A percentile compares a stretch with the other conserved stretches of the same genome.
Evolutionary conservation across 1,140 invertebrate genomes (phyloP).

Genomic region (Paracyclopina nana): DNA sequence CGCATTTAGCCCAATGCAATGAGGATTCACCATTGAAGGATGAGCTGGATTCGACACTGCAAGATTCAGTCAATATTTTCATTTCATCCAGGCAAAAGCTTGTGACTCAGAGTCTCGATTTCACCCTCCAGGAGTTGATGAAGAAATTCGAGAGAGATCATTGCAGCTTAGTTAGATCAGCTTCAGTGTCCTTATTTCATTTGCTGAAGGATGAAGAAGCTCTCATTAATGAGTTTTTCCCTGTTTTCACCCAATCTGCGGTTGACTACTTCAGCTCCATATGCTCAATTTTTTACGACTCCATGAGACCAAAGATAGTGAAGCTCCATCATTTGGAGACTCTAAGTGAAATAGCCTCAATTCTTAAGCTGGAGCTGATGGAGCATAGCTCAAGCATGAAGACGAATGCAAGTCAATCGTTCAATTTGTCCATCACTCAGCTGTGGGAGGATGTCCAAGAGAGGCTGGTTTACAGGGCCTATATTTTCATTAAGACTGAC

Average conservation of each 20-base stretch:
- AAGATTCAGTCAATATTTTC: conserved; percentile 68
- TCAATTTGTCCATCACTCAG: conserved; percentile 45
- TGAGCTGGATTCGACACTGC: conserved; percentile 50
- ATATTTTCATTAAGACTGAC: conserved; percentile 80
- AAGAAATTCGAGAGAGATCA: conserved; percentile 53
- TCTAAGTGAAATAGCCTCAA: conserved; percentile 82
- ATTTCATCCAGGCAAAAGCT: conserved; percentile 49
- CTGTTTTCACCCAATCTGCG: conserved; percentile 35
- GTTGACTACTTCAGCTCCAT: conserved; percentile 25
- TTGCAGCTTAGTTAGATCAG: conserved; percentile 62
- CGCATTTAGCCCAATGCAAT: conserved; percentile 30
- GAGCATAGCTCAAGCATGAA: conserved; percentile 21
- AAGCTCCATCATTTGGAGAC: conserved; percentile 95
- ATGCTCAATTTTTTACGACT: conserved; percentile 52
- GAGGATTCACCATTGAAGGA: not conserved
- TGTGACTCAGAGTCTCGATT: conserved; percentile 48
- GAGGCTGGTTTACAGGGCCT: conserved; percentile 78
- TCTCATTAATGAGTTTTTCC: conserved; percentile 71
- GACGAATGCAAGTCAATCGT: not conserved
- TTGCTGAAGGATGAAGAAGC: conserved; percentile 78
- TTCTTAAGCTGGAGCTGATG: conserved; percentile 37
- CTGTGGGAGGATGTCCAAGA: conserved; percentile 91
- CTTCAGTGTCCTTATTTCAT: conserved; percentile 70
- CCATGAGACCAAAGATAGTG: conserved; percentile 79
- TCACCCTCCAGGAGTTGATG: conserved; percentile 48